Evolutionary conservation across 2,888 invertebrate genomes (phyloP).

Genomic region (Troglohyphantes excavatus): DNA sequence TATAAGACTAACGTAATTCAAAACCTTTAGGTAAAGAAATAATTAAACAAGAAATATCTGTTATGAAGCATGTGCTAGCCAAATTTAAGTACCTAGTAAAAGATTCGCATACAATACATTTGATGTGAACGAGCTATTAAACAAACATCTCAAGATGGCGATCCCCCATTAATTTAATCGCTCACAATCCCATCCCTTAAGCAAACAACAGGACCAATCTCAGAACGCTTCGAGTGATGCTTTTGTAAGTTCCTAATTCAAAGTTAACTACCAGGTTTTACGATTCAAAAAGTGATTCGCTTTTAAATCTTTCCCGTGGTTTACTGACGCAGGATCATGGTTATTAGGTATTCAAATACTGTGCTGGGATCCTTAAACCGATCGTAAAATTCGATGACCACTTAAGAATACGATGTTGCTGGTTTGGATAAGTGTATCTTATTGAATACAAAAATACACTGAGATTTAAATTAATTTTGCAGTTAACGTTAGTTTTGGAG

Average conservation of each 20-base stretch:
- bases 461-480: too few relatives aligned
- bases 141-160: neutral
- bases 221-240: slow-evolving; percentile 3
- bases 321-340: slow-evolving; percentile 25
- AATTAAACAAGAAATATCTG: too few relatives aligned
- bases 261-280: slow-evolving; percentile 64
- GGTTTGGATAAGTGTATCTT: neutral
- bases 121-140: neutral
- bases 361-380: slow-evolving; percentile 33
- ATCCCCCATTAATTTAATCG: slow-evolving; percentile 38
- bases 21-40: too few relatives aligned
- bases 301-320: slow-evolving; percentile 24
- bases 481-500: too few relatives aligned
- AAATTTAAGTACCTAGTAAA: neutral
- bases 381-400: slow-evolving; percentile 40
- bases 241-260: slow-evolving; percentile 48
- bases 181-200: slow-evolving; percentile 24
- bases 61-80: too few relatives aligned
- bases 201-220: slow-evolving; percentile 32
- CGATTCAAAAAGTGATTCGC: slow-evolving; percentile 65
- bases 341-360: slow-evolving; percentile 57
- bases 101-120: neutral
- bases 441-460: slow-evolving; percentile 9
- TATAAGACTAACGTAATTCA: too few relatives aligned
- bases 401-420: neutral